A percentile compares a stretch with the other conserved stretches of the same genome.
These are phyloP conservation scores for Icerya purchasi DNA, from an alignment of 2,888 invertebrate species.

Conservation along the genomic window DNA sequence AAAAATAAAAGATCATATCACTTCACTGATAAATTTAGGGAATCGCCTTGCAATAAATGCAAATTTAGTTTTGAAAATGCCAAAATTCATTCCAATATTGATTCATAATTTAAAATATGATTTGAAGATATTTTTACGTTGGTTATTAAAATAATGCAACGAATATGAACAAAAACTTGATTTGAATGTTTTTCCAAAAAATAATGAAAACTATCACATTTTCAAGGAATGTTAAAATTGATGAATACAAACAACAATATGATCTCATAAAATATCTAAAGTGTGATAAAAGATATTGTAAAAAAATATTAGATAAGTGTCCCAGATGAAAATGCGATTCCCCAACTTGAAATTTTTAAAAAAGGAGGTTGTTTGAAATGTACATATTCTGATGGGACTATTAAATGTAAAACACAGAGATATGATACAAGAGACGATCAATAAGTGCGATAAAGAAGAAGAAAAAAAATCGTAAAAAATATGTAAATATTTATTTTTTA, in stretches of 20 bases:
- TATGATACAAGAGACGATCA: no score
- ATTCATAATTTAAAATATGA: neutral
- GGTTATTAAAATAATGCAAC: neutral
- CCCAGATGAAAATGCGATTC: no score
- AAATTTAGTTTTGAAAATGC: neutral
- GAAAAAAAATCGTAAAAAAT: no score
- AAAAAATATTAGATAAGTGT: neutral
- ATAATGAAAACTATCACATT: neutral
- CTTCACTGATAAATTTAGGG: slow-evolving; percentile 3
- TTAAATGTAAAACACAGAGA: no score
- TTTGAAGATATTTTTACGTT: neutral
- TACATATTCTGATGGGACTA: no score
- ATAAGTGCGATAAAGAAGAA: no score
- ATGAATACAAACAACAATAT: neutral
- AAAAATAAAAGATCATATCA: slow-evolving; percentile 6
- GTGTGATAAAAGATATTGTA: neutral
- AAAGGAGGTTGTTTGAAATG: no score
- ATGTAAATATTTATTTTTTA: no score
- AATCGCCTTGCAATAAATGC: slow-evolving; percentile 1
- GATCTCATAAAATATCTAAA: neutral
- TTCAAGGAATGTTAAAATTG: neutral
- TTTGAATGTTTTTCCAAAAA: neutral
- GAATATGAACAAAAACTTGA: neutral
- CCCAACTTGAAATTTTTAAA: no score
- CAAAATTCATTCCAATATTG: neutral